A percentile compares a stretch with the other conserved stretches of the same genome.
phyloP scores from a whole-genome alignment of 2,888 invertebrate genomes.

The Trisateles emortualis region DNA sequence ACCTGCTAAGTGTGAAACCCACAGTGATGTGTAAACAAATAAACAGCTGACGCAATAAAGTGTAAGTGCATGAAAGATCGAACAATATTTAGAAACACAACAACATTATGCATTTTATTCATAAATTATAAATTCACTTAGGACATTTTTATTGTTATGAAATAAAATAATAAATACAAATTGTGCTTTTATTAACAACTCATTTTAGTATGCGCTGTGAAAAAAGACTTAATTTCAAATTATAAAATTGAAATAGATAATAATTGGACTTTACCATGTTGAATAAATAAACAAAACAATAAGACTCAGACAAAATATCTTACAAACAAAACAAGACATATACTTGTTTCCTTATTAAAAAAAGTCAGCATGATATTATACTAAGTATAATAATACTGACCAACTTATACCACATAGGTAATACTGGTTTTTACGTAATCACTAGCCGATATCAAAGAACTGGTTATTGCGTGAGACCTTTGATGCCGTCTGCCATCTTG shows the following conservation, averaged over 20 bases:
- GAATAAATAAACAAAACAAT: background rate
- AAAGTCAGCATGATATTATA: background rate
- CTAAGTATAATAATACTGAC: constrained; percentile 8
- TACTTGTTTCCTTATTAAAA: background rate
- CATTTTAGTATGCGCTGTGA: background rate
- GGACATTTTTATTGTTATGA: constrained; percentile 6
- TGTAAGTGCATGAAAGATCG: constrained; percentile 13
- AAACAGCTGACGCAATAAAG: constrained; percentile 24
- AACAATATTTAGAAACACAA: constrained; percentile 1
- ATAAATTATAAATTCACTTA: constrained; percentile 11
- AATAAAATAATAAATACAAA: constrained; percentile 10
- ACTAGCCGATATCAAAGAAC: constrained; percentile 25
- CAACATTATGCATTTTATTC: constrained; percentile 19
- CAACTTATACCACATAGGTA: constrained; percentile 15
- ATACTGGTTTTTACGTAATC: constrained; percentile 37
- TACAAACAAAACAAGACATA: background rate
- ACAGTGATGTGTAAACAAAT: constrained; percentile 65
- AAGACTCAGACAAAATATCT: background rate
- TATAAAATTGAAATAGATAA: no score
- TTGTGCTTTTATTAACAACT: background rate
- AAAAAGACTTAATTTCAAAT: no score
- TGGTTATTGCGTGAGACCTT: constrained; percentile 59
- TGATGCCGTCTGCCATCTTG: constrained; percentile 71
- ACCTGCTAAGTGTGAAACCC: constrained; percentile 44
- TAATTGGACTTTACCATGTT: no score